Evolutionary conservation across 1,140 invertebrate genomes (phyloP), one percentile per base, ranked within the genome.

Genomic region (Neodiprion fabricii): DNA sequence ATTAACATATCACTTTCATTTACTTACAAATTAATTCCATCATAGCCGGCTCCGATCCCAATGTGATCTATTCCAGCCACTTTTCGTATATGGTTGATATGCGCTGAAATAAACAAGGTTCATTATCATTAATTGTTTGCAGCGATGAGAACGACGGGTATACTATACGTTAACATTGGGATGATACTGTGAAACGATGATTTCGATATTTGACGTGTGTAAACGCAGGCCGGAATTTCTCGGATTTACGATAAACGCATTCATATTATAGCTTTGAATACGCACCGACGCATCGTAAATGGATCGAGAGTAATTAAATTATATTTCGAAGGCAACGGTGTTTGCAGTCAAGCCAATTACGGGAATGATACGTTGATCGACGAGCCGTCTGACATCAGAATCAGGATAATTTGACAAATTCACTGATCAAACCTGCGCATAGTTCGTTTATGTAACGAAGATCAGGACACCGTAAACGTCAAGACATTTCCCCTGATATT

Each of bases 21-120:
- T 75, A 92, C 91, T 92, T 90, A 95, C 95, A 92, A 91, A 88
- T 96, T 94, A 77, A 97, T 96, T 77, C 95, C 95, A 84, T 97
- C 95, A 85, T 95, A 97, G n/a, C 95, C 95, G 21, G 95, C 95
- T 1, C 95, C 95, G 48, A 97, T 92, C 0, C 96, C 96, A 49
- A 96, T 94, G 84, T 95, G 93, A 87, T 97, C 95, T 67, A 95
- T 92, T n/a, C 96, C 96, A 49, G 94, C 93, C 76, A 95, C 90
- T 72, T 92, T 91, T 79, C 92, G 92, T 81, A 97, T 94, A 85
- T 97, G 94, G 85, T 97, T 95, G 84, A 97, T 96, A 85, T 97
- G 96, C 85, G 94, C 95, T 96, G 90, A 47, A 90, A 90, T 80
- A 12, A 61, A 61, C 4, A 61, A 4, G 11, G 9, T 61, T 61